These are phyloP conservation scores for Stomorhina lunata DNA, from an alignment of 2,888 invertebrate species.

Conservation along the genomic window DNA sequence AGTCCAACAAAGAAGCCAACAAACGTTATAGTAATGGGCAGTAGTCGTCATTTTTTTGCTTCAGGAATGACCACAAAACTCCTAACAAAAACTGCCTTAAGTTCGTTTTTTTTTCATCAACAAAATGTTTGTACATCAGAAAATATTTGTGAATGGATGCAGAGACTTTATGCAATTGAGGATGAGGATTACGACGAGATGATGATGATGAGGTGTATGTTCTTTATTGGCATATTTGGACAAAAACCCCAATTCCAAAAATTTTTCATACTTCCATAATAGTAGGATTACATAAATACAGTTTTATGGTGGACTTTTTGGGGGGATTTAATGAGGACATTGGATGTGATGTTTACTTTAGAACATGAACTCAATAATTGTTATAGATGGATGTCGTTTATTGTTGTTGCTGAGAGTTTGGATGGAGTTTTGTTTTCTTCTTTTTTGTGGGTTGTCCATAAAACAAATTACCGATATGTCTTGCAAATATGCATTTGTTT, in stretches of 20 bases:
- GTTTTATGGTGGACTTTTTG: constrained; percentile 19
- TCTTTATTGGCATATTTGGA: constrained; percentile 58
- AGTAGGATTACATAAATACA: constrained; percentile 47
- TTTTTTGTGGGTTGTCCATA: constrained; percentile 20
- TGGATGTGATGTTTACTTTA: constrained; percentile 27
- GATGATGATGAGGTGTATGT: constrained; percentile 13
- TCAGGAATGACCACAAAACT: constrained; percentile 27
- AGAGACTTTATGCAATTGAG: constrained; percentile 5
- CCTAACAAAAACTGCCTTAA: background rate
- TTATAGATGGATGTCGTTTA: constrained; percentile 51
- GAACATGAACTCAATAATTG: constrained; percentile 54
- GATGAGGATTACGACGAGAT: constrained; percentile 11
- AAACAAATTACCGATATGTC: constrained; percentile 53
- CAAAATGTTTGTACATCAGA: no score
- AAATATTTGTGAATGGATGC: background rate
- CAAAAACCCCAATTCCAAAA: constrained; percentile 43
- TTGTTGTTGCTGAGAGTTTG: constrained; percentile 28
- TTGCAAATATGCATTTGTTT: constrained; percentile 16
- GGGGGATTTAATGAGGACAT: constrained; percentile 41
- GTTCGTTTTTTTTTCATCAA: no score
- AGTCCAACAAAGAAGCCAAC: constrained; percentile 7
- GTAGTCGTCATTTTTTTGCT: constrained; percentile 24
- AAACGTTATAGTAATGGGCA: constrained; percentile 61
- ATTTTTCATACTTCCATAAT: constrained; percentile 22
- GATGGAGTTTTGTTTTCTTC: background rate